These are phyloP conservation scores for Ictalurus punctatus DNA, from an alignment of 2,113 vertebrate species.

Conservation along the genomic window DNA sequence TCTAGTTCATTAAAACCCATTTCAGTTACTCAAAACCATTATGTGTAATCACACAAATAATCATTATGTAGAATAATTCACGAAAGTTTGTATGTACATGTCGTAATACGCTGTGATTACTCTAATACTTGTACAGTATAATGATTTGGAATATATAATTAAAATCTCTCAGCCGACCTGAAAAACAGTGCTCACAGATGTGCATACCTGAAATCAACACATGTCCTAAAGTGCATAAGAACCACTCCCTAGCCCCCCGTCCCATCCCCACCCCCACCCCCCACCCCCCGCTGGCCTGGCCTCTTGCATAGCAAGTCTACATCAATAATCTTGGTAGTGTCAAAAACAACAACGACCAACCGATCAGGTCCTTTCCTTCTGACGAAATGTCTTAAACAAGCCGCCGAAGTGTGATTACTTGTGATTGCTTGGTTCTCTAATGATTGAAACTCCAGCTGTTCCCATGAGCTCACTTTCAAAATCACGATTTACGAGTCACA, in stretches of 20 bases:
- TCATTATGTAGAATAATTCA: background rate
- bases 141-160: slow-evolving; percentile 19
- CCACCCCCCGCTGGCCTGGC: slow-evolving; percentile 31
- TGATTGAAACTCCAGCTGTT: background rate
- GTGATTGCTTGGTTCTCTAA: background rate
- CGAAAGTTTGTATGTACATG: background rate
- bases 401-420: background rate
- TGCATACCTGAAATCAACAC: slow-evolving; percentile 56
- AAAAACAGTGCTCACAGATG: slow-evolving; percentile 35
- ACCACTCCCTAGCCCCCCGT: slow-evolving; percentile 13
- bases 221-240: slow-evolving; percentile 61
- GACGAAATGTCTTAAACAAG: too few species aligned
- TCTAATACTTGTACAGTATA: slow-evolving; percentile 3
- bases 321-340: slow-evolving; percentile 35
- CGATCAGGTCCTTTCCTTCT: background rate
- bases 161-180: slow-evolving; percentile 4
- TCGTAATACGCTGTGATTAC: slow-evolving; percentile 7
- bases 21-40: background rate
- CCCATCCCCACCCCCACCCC: too few species aligned
- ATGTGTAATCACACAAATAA: background rate
- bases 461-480: background rate
- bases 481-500: background rate
- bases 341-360: slow-evolving; percentile 1
- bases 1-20: background rate
- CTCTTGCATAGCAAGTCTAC: slow-evolving; percentile 62